Base-by-base conservation (phyloP, 2,797 vertebrate genomes). In the Acestrorhynchus altus region DNA sequence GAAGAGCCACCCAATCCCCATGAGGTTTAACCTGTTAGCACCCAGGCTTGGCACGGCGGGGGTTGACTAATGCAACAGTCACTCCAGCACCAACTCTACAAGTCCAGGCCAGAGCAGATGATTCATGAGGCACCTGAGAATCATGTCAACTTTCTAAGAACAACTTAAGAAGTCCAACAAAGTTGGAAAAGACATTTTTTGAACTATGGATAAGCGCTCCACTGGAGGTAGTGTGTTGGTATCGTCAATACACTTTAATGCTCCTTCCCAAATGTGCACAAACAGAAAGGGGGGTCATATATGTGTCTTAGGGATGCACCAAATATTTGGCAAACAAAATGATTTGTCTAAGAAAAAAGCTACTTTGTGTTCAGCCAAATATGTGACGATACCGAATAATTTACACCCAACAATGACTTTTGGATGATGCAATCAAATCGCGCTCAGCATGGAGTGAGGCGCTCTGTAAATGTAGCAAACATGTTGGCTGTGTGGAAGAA, bases 1-100 rank as follows among this genome's bases (percentile, higher is more conserved):
- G 77, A 85, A 83, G 31, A 8, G 24, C 72, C 39, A 78, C 59
- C 51, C 61, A 22, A 78, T 56, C 75, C 49, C 28, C 26, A 40
- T 12, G 54, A 12, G 60, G 47, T 44, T 63, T 67, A 64, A 82
- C 67, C 47, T 51, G 44, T 57, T 61, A 66, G 16, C 5, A 18
- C 18, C 31, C 52, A 68, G 20, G n/a, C 35, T 51, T 5, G 64
- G 26, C 8, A 15, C 24, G 39, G 3, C 61, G 1, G 46, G 20
- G 16, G 15, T 9, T 65, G 31, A 75, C 12, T 24, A 28, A 68
- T 12, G n/a, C 13, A 51, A 5, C 13, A 12, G 5, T 7, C 20
- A 40, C 11, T 52, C 39, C 63, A 65, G 63, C 63, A 26, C 67
- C 67, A 39, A 22, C 47, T 69, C 28, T 28, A 35, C 31, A 28